A percentile compares a stretch with the other conserved stretches of the same genome.
Conservation (phyloP, 2,888 invertebrate species). For the Napeogenes sylphis region DNA sequence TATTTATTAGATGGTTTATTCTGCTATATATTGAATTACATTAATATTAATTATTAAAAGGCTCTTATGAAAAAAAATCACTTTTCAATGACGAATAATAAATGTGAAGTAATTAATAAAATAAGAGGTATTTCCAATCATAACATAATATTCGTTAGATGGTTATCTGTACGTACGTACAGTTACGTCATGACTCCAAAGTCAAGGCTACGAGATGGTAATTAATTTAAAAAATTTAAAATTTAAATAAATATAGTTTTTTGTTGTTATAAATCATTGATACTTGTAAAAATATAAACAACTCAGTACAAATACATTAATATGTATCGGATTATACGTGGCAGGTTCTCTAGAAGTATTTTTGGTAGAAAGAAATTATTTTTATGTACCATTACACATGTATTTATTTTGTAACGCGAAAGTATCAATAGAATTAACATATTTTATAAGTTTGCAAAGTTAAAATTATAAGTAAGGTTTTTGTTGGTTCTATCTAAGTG, state of each 20-base stretch:
- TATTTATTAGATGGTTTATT: no score
- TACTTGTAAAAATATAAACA: neutral
- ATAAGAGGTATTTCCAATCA: neutral
- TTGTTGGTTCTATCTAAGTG: conserved; percentile 59
- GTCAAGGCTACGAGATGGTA: conserved; percentile 19
- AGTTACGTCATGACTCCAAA: conserved; percentile 23
- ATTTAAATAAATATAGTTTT: neutral
- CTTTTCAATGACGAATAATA: no score
- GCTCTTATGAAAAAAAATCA: no score
- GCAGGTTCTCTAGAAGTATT: no score
- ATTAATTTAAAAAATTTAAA: conserved; percentile 3
- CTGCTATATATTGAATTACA: no score
- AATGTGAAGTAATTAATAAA: conserved; percentile 8
- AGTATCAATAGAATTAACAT: no score
- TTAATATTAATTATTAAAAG: no score
- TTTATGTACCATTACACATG: no score
- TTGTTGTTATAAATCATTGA: neutral
- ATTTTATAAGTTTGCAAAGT: conserved; percentile 19
- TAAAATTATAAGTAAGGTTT: conserved; percentile 52
- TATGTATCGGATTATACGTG: neutral
- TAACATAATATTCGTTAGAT: neutral
- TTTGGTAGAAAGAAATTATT: no score
- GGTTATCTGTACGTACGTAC: neutral
- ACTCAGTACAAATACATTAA: neutral
- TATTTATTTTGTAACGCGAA: no score